These are phyloP conservation scores for Rhopilema esculentum DNA, from an alignment of 30 jellyfish, hydroid and myxozoan genomes.

Conservation along the genomic window DNA sequence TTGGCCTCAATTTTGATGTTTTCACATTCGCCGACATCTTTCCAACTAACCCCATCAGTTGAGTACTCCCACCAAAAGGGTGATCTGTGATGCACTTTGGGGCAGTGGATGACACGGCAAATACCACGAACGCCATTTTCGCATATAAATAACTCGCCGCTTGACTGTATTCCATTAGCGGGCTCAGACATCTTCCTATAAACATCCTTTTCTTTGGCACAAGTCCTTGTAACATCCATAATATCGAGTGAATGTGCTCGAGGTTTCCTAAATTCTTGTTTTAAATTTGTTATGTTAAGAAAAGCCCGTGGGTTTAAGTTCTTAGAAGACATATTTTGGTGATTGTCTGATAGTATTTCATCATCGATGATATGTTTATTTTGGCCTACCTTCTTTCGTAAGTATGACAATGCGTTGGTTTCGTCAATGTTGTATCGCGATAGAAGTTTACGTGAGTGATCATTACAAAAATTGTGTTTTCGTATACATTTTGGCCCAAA, in stretches of 20 bases:
- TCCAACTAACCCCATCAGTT: slow-evolving; percentile 16
- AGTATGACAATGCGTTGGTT: slow-evolving; percentile 14
- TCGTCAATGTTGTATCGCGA: slow-evolving; percentile 68
- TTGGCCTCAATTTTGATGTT: slow-evolving; percentile 40
- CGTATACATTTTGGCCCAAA: slow-evolving; percentile 94
- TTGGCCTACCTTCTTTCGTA: slow-evolving; percentile 32
- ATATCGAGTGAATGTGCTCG: slow-evolving; percentile 24
- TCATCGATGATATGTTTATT: background rate
- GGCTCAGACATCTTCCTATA: slow-evolving; percentile 42
- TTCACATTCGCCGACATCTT: slow-evolving; percentile 18
- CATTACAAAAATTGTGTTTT: slow-evolving; percentile 70
- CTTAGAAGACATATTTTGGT: background rate
- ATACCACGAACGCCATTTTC: background rate
- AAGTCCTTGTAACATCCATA: background rate
- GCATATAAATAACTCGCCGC: slow-evolving; percentile 12
- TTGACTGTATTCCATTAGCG: background rate
- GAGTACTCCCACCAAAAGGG: slow-evolving; percentile 70
- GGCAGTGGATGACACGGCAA: slow-evolving; percentile 21
- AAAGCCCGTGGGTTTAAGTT: background rate
- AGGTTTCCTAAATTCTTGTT: background rate
- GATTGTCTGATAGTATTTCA: background rate
- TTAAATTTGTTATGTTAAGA: background rate
- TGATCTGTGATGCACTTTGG: slow-evolving; percentile 8
- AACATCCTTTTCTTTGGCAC: background rate
- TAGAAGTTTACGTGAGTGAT: slow-evolving; percentile 66